phyloP scores from a whole-genome alignment of 2,113 vertebrate species.

The Spizaetus ornatus region DNA sequence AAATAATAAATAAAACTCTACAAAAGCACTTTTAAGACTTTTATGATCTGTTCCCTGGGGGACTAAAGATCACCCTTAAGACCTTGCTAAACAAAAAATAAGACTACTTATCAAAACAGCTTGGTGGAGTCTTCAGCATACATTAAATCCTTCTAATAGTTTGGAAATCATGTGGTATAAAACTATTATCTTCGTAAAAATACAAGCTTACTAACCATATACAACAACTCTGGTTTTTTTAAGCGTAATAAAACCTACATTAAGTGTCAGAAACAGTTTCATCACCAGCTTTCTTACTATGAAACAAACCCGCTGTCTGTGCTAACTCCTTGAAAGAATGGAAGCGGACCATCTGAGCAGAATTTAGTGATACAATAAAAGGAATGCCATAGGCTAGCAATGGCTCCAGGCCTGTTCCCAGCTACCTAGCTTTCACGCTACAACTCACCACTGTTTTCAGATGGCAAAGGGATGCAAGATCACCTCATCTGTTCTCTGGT shows the following conservation, averaged over 20 bases:
- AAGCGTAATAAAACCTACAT: not conserved
- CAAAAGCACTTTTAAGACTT: slow-evolving; percentile 59
- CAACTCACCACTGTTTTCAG: not conserved
- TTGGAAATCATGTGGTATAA: slow-evolving; percentile 27
- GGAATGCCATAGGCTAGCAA: not conserved
- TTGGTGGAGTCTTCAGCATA: slow-evolving; percentile 31
- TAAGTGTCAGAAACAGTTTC: not conserved
- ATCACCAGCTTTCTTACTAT: not conserved
- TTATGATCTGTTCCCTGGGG: slow-evolving; percentile 42
- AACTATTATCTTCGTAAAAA: slow-evolving; percentile 45
- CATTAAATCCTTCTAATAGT: slow-evolving; percentile 41
- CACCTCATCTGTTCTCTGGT: not conserved
- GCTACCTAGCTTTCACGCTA: not conserved
- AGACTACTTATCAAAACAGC: slow-evolving; percentile 42
- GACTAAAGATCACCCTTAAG: slow-evolving; percentile 61
- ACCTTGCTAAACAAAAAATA: slow-evolving; percentile 67
- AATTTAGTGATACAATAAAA: not conserved
- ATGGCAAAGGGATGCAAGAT: not conserved
- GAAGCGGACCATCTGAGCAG: not conserved
- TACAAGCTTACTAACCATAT: slow-evolving; percentile 8
- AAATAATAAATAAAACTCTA: slow-evolving; percentile 63
- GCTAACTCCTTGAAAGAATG: not conserved
- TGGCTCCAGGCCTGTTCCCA: not conserved
- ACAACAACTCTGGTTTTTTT: not conserved
- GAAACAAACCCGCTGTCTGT: slow-evolving; percentile 3